Percentiles rank a stretch among this genome's conserved stretches.
Evolutionary conservation across 2,797 vertebrate genomes (phyloP).

Genomic region (Brotula barbata): DNA sequence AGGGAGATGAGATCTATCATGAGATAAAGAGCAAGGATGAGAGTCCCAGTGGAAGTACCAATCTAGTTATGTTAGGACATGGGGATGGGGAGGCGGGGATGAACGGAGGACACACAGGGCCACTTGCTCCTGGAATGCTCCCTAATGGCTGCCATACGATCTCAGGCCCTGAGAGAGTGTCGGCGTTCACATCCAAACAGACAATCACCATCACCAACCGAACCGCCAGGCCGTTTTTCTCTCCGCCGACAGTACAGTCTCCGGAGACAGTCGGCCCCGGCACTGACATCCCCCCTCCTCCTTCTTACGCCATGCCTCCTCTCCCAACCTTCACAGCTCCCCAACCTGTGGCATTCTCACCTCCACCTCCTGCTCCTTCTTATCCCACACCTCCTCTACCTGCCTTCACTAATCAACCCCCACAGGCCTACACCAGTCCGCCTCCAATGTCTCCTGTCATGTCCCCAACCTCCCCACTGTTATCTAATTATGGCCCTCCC

Average conservation of each 20-base stretch:
- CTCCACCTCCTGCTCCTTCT: conserved; percentile 78
- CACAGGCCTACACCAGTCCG: conserved; percentile 57
- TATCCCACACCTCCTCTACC: conserved; percentile 79
- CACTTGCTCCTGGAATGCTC: conserved; percentile 55
- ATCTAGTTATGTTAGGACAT: conserved; percentile 46
- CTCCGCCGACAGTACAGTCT: conserved; percentile 68
- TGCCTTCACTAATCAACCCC: conserved; percentile 69
- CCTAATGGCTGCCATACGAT: conserved; percentile 68
- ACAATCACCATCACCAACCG: conserved; percentile 84
- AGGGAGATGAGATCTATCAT: conserved; percentile 41
- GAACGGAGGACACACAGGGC: conserved; percentile 56
- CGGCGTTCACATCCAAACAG: conserved; percentile 70
- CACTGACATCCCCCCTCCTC: conserved; percentile 78
- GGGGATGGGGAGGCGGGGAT: conserved; percentile 49
- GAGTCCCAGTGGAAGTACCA: conserved; percentile 49
- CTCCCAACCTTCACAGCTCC: conserved; percentile 61
- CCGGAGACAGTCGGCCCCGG: conserved; percentile 53
- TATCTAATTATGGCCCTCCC: conserved; percentile 71
- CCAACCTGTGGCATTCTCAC: conserved; percentile 62
- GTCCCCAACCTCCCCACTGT: conserved; percentile 37
- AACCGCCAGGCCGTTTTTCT: conserved; percentile 92
- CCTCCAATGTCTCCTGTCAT: conserved; percentile 60
- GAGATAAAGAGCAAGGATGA: conserved; percentile 58
- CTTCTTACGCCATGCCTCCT: conserved; percentile 81
- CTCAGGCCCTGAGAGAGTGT: conserved; percentile 75